A percentile compares a stretch with the other conserved stretches of the same genome.
Conservation (phyloP, 2,113 vertebrate genomes). For the Chaetorhynchus papuensis region DNA sequence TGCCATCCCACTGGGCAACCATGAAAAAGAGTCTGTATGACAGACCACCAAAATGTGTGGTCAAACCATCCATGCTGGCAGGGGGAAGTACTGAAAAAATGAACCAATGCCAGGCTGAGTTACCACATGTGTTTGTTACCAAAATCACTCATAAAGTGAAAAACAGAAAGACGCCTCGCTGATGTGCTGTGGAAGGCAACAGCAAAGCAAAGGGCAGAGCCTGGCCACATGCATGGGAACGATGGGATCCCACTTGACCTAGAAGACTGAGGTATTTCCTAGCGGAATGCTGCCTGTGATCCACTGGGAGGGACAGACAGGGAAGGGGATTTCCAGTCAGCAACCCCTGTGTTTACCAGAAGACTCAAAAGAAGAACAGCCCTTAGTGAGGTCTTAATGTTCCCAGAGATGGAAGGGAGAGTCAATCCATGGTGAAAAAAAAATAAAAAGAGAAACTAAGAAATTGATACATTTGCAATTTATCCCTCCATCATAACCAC, state of each 20-base stretch:
- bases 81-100: not conserved
- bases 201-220: not conserved
- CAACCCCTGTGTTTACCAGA: not conserved
- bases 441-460: not conserved
- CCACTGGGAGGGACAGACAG: not conserved
- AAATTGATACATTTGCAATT: not conserved
- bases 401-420: not conserved
- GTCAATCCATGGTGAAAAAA: no score
- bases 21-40: not conserved
- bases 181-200: not conserved
- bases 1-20: not conserved
- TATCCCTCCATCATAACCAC: not conserved
- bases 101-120: not conserved
- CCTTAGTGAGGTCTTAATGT: not conserved
- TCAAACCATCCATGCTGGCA: not conserved
- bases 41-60: not conserved
- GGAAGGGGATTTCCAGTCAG: not conserved
- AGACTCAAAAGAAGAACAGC: not conserved
- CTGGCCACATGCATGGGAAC: rapidly evolving
- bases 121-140: rapidly evolving
- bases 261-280: not conserved
- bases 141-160: not conserved
- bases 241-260: not conserved
- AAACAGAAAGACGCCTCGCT: not conserved
- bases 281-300: not conserved